Evolutionary conservation across 2,888 invertebrate genomes (phyloP).

Genomic region (Dicranocentrus wangi): DNA sequence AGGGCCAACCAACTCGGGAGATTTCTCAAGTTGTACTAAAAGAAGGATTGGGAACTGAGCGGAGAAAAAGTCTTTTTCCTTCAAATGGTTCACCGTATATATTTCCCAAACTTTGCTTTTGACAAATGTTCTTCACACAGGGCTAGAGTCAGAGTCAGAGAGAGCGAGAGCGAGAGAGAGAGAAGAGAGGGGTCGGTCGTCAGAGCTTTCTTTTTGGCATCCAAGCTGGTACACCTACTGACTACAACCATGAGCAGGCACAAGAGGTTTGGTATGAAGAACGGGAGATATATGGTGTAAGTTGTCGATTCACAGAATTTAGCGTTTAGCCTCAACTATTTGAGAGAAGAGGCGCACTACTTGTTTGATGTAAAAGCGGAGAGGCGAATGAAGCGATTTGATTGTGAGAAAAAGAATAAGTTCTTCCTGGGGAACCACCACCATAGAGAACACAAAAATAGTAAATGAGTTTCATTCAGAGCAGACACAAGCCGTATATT

Average conservation of each 20-base stretch:
- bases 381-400: slow-evolving; percentile 22
- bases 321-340: neutral
- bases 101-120: slow-evolving; percentile 44
- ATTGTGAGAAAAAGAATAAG: slow-evolving; percentile 20
- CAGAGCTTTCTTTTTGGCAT: slow-evolving; percentile 50
- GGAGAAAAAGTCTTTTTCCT: slow-evolving; percentile 34
- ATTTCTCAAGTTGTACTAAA: slow-evolving; percentile 47
- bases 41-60: slow-evolving; percentile 18
- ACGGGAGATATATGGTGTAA: slow-evolving; percentile 4
- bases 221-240: neutral
- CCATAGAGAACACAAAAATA: slow-evolving; percentile 30
- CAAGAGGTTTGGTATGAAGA: neutral
- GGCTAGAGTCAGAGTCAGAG: neutral
- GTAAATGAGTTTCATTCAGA: slow-evolving; percentile 51
- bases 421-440: slow-evolving; percentile 42
- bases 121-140: slow-evolving; percentile 41
- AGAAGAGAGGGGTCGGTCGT: no score
- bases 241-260: neutral
- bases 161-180: no score
- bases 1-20: slow-evolving; percentile 48
- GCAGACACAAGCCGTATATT: no score
- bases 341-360: neutral
- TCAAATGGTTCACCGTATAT: slow-evolving; percentile 23
- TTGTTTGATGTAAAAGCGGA: neutral
- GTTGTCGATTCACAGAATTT: neutral